A percentile compares a stretch with the other conserved stretches of the same genome.
Conservation (phyloP, 2,888 invertebrate genomes). For the Cremastinae sp. region DNA sequence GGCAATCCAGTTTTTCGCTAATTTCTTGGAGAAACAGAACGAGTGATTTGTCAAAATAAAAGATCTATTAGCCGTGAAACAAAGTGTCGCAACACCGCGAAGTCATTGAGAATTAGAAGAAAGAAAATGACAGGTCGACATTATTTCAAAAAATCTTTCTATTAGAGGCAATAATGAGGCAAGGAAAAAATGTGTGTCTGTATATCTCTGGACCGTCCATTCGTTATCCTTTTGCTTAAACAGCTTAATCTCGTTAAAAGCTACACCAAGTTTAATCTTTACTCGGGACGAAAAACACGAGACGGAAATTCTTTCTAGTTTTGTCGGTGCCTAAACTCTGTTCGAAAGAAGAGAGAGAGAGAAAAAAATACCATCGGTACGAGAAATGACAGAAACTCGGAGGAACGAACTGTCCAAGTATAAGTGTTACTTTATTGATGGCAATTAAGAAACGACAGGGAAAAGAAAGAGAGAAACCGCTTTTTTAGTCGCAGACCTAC, state of each 20-base stretch:
- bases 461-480: conserved; percentile 41
- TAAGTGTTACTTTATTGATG: conserved; percentile 60
- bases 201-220: neutral
- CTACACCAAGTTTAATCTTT: conserved; percentile 18
- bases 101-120: conserved; percentile 1
- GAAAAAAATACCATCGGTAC: conserved; percentile 17
- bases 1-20: neutral
- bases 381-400: conserved; percentile 24
- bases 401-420: conserved; percentile 49
- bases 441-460: conserved; percentile 50
- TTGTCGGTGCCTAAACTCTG: neutral
- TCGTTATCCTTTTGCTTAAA: conserved; percentile 26
- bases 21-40: neutral
- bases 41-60: conserved; percentile 6
- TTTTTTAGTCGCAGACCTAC: conserved; percentile 52
- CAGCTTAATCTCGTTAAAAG: conserved; percentile 39
- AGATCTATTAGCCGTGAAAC: neutral
- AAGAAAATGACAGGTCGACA: neutral
- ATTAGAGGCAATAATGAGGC: conserved; percentile 27
- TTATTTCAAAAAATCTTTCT: conserved; percentile 9
- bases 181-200: conserved; percentile 1
- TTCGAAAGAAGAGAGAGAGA: neutral
- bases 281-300: conserved; percentile 1
- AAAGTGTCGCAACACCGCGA: conserved; percentile 1
- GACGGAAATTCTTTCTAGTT: conserved; percentile 32